Base-by-base conservation (phyloP, 2,797 vertebrate genomes). In the Enteromius unitaeniatus region DNA sequence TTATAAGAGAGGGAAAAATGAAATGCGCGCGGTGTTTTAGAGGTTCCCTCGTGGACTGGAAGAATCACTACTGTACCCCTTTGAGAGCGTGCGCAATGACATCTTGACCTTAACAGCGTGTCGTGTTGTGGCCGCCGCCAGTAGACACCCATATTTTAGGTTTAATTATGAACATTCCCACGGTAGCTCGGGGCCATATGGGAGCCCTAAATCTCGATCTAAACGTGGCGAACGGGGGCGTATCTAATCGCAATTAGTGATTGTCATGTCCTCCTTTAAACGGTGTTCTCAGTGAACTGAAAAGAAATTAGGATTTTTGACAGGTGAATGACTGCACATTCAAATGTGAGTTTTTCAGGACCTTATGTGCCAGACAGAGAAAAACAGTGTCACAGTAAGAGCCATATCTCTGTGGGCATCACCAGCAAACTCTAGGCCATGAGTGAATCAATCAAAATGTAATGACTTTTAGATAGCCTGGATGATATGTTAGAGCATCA, bases 91-190 rank as follows among this genome's bases (percentile, higher is more conserved):
- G 78, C 65, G 73, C 90, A 89, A 85, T 93, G 93, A 93, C 93
- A 94, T 92, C 86, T 90, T 94, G 93, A 95, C 94, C 94, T 93
- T 94, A 92, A 93, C 93, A 94, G 94, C 93, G 93, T 94, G 93
- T 86, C 88, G 90, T 49, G 90, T 89, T 92, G 91, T 93, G 88
- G 69, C 87, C 86, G 83, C 84, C 86, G 92, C 91, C 91, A 90
- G 87, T 88, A 94, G 90, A 94, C 94, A 94, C 92, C 93, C 93
- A 93, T 95, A 93, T 95, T 93, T 91, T 87, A 89, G 86, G 90
- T 93, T 94, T 95, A 94, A 95, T 95, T 94, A 93, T 93, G 91
- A 91, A 89, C 89, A 95, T 95, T 95, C 94, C 94, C 95, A 95
- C 95, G 94, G 91, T 94, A 86, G 91, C 91, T 90, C 49, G 85